Evolutionary conservation across 2,797 vertebrate species (phyloP), one percentile per base, ranked within the genome.

Genomic region (Onychomys leucogaster): DNA sequence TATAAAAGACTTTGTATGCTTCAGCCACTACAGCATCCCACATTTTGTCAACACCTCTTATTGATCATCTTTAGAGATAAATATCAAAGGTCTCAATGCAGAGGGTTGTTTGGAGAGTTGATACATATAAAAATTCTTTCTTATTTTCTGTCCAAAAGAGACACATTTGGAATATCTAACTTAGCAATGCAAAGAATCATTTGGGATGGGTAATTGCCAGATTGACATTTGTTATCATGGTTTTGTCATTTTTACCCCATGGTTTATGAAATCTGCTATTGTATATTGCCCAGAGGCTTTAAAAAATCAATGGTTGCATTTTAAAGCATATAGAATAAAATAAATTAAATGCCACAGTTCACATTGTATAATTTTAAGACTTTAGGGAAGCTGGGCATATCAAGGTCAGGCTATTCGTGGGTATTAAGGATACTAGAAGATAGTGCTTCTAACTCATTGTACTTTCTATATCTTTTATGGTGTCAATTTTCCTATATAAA

Each of bases 311-410:
- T 98, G 97, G 94, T 90, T 98, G 97, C 95, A 97, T 98, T 98
- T 98, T 97, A 97, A 97, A 96, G 98, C 91, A 97, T 97, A 96
- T 96, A 96, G 96, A 97, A 97, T 98, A 98, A 97, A 98, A 97
- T 96, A 97, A 98, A 97, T 96, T 97, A 97, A 98, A 98, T 98
- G 98, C 96, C 98, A 97, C 97, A 97, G 97, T 97, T 98, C 97
- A 97, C 97, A 96, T 96, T 97, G 97, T 98, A 94, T 98, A 97
- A 97, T 98, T 98, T 98, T 98, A 98, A 97, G 97, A 97, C 97
- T 97, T 96, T 95, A 89, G 97, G 97, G 98, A 98, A 98, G 94
- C 96, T 98, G 97, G 92, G 97, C 96, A 97, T 95, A 94, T 92
- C 98, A 98, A 98, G 97, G 98, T 98, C 98, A 96, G 94, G 78